phyloP scores from a whole-genome alignment of 2,797 vertebrate species.

The Tiaroga cobitis region DNA sequence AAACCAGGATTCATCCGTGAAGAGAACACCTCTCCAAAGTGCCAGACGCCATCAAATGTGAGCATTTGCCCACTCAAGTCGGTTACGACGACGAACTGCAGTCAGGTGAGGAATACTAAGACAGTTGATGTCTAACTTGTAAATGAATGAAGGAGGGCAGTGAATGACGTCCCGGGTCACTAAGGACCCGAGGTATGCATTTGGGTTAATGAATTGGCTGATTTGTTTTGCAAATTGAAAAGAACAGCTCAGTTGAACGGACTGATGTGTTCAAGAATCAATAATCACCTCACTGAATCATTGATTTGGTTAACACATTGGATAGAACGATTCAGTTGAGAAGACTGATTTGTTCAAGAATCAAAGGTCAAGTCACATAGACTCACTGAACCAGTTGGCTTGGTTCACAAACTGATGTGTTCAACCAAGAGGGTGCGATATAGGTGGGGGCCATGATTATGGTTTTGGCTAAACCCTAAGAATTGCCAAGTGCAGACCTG shows the following conservation, averaged over 20 bases:
- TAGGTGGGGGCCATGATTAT: neutral
- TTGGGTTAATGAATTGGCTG: neutral
- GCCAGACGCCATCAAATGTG: too few species aligned
- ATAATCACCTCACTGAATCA: neutral
- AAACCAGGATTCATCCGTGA: too few species aligned
- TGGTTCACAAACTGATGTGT: neutral
- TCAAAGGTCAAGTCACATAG: neutral
- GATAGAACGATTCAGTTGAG: neutral
- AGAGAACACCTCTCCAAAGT: too few species aligned
- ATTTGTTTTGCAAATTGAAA: neutral
- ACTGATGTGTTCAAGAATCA: neutral
- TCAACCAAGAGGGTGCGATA: neutral
- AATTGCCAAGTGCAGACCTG: neutral
- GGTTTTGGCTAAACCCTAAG: neutral
- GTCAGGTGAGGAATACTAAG: too few species aligned
- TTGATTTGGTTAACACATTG: neutral
- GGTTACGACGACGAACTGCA: too few species aligned
- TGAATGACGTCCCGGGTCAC: too few species aligned
- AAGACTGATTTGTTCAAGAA: neutral
- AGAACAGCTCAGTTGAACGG: neutral
- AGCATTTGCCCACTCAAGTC: too few species aligned
- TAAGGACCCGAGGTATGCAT: too few species aligned
- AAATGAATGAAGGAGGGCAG: too few species aligned
- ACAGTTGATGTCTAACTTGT: too few species aligned
- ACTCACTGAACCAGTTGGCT: neutral